Evolutionary conservation across 1,140 invertebrate genomes (phyloP), one percentile per base, ranked within the genome.

Genomic region (Bombus vancouverensis): DNA sequence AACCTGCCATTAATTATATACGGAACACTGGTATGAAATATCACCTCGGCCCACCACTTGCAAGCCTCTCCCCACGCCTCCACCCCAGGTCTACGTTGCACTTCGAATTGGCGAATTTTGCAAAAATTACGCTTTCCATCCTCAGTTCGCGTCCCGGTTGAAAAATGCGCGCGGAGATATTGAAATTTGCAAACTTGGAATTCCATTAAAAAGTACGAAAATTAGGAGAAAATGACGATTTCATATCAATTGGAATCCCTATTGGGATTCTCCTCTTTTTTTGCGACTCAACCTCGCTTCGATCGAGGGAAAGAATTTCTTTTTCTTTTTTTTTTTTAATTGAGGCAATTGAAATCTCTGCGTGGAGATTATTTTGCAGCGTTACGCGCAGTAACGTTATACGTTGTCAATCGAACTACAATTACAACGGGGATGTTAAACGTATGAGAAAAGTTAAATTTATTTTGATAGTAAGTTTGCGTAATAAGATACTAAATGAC

Each of bases 1-100:
- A 71, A 70, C n/a, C 59, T 82, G 85, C 47, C 47, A 86, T 86
- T 82, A 86, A 86, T 86, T 86, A 86, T 86, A 81, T 75, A 82
- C 79, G 71, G 79, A 75, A 81, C 84, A 82, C 44, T 81, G 59
- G 85, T 82, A 75, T 82, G 85, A 86, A 86, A 86, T 82, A 82
- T 82, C 32, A 65, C 72, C 44, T 15, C 59, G 59, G 18, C 57
- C 28, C 22, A 4, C 70, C 70, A 57, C 80, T 66, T 57, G 37
- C 72, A n/a, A 76, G 76, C 47, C 79, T 32, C 71, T 15, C 39
- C 68, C 32, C 25, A 62, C 71, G 12, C 34, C 13, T 25, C 22
- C 18, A 9, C 2, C 3, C 3, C 65, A 3, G 62, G 39, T 59
- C 47, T 57, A 81, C 39, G 68, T 32, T 70, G 66, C 74, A 57